These are phyloP conservation scores for Stichodactyla mertensii DNA, from an alignment of 64 coral and sea anemone species.

Conservation along the genomic window DNA sequence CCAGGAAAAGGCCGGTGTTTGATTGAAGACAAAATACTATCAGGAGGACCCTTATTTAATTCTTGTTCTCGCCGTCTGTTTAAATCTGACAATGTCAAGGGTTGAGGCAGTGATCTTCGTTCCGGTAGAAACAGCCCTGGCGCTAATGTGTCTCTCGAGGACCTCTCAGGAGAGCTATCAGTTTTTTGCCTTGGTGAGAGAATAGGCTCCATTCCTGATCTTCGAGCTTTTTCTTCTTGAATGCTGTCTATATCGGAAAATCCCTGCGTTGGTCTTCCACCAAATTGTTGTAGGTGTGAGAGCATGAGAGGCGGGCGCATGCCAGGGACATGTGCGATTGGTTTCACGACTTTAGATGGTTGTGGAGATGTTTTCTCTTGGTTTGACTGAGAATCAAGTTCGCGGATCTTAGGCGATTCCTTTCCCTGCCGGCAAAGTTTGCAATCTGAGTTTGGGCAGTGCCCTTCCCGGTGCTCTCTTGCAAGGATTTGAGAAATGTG, in stretches of 20 bases:
- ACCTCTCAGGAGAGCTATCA: constrained; percentile 52
- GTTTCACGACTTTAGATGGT: constrained; percentile 85
- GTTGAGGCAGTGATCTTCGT: constrained; percentile 54
- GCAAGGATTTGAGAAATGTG: constrained; percentile 72
- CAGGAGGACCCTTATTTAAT: constrained; percentile 33
- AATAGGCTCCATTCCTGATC: constrained; percentile 46
- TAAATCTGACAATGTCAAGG: constrained; percentile 76
- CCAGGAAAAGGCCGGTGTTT: constrained; percentile 43
- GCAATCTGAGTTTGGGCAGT: constrained; percentile 48
- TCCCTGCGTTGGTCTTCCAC: constrained; percentile 38
- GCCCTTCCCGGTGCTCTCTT: constrained; percentile 56
- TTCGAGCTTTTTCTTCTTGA: constrained; percentile 62
- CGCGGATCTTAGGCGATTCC: constrained; percentile 53
- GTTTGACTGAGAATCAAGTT: constrained; percentile 32
- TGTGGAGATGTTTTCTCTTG: constrained; percentile 50
- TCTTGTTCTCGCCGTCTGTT: constrained; percentile 83
- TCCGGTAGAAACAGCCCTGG: constrained; percentile 40
- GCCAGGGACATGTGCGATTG: constrained; percentile 87
- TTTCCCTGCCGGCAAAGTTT: constrained; percentile 50
- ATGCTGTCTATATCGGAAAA: constrained; percentile 50
- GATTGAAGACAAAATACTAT: constrained; percentile 22
- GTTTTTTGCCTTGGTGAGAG: constrained; percentile 43
- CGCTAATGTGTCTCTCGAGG: constrained; percentile 42
- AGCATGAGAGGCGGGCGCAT: constrained; percentile 84
- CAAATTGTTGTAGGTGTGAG: constrained; percentile 79